phyloP scores from a whole-genome alignment of 2,113 vertebrate genomes.

The Junco hyemalis region DNA sequence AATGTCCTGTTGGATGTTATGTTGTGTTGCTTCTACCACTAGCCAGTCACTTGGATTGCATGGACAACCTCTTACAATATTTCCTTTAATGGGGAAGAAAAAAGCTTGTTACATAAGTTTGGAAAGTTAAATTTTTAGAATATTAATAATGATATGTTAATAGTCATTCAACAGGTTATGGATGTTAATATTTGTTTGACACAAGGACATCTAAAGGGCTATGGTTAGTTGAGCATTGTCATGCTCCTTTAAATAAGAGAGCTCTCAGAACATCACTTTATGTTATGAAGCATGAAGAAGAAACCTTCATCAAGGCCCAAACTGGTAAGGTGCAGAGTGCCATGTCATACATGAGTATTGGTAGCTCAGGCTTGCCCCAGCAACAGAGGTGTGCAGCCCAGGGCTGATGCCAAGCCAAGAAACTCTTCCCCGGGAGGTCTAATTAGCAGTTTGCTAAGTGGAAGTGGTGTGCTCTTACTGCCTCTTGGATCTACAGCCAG shows the following conservation, averaged over 20 bases:
- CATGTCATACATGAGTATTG: fast-evolving
- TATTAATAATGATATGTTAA: not conserved
- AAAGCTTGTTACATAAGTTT: not conserved
- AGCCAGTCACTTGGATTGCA: not conserved
- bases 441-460: not conserved
- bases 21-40: not conserved
- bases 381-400: not conserved
- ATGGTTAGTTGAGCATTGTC: not conserved
- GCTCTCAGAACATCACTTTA: not conserved
- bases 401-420: not conserved
- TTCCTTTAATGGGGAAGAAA: not conserved
- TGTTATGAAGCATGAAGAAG: not conserved
- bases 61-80: not conserved
- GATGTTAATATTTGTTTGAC: not conserved
- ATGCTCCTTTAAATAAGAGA: not conserved
- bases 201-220: not conserved
- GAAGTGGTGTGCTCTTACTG: not conserved
- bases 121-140: not conserved
- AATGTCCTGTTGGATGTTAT: not conserved
- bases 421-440: not conserved
- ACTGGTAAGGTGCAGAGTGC: not conserved
- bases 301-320: not conserved
- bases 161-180: not conserved
- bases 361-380: not conserved
- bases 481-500: not conserved